Percentiles rank a stretch among this genome's conserved stretches.
phyloP scores from a whole-genome alignment of 2,888 invertebrate genomes.

The Cosmia trapezina region DNA sequence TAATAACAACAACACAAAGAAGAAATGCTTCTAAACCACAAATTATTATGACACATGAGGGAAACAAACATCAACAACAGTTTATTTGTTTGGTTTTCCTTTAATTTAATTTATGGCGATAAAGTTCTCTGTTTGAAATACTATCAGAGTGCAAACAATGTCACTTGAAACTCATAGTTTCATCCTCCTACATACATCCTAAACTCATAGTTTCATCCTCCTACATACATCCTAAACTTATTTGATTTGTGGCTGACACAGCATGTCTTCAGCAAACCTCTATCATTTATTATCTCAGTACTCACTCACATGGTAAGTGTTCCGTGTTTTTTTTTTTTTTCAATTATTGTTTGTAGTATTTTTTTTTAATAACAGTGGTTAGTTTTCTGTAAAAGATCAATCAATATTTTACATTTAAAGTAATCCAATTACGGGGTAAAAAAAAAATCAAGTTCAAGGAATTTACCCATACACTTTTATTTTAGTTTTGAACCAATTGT shows the following conservation, averaged over 20 bases:
- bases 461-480: neutral
- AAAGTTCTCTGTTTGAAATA: slow-evolving; percentile 3
- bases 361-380: neutral
- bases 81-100: slow-evolving; percentile 34
- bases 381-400: neutral
- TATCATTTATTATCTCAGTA: neutral
- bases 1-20: neutral
- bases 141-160: slow-evolving; percentile 6
- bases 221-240: too few species aligned
- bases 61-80: slow-evolving; percentile 1
- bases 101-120: too few species aligned
- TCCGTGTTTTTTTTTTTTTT: neutral
- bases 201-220: neutral
- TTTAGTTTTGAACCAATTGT: neutral
- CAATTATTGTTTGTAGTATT: neutral
- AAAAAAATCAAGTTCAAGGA: neutral
- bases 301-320: slow-evolving; percentile 14
- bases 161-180: neutral
- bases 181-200: too few species aligned
- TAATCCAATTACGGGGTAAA: neutral
- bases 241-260: neutral
- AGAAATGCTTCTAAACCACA: slow-evolving; percentile 39
- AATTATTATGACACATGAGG: neutral
- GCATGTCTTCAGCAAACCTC: neutral
- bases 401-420: neutral